phyloP scores from a whole-genome alignment of 23 tunicate species.

The Halocynthia aurantium region DNA sequence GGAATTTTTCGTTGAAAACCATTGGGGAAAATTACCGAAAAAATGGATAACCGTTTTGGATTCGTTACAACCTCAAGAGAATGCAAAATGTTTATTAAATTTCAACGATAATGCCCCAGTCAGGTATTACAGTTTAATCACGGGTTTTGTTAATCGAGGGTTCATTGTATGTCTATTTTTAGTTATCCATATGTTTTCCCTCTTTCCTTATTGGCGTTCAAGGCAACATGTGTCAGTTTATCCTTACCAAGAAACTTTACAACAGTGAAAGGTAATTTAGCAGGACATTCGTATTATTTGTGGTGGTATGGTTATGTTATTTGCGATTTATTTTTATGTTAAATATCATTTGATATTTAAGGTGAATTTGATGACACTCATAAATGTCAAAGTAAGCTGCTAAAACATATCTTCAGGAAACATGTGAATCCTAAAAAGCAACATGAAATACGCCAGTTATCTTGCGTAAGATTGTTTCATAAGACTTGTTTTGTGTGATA shows the following conservation, averaged over 20 bases:
- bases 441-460: slow-evolving; percentile 47
- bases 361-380: slow-evolving; percentile 3
- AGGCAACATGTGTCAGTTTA: slow-evolving; percentile 2
- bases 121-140: not conserved
- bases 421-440: slow-evolving; percentile 55
- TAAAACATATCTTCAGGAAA: slow-evolving; percentile 47
- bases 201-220: slow-evolving; percentile 54
- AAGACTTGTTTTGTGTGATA: not conserved
- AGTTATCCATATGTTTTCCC: slow-evolving; percentile 37
- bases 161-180: slow-evolving; percentile 3
- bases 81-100: too few species aligned
- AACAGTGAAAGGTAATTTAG: not conserved
- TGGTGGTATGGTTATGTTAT: too few species aligned
- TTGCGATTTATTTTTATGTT: too few species aligned
- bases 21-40: slow-evolving; percentile 39
- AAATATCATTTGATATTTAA: too few species aligned
- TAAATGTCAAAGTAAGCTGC: slow-evolving; percentile 3
- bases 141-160: slow-evolving; percentile 3
- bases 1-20: slow-evolving; percentile 54
- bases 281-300: too few species aligned
- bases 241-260: slow-evolving; percentile 1
- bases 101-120: too few species aligned
- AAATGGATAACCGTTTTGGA: slow-evolving; percentile 36
- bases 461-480: slow-evolving; percentile 17
- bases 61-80: slow-evolving; percentile 2